These are phyloP conservation scores for Heliothis virescens DNA, from an alignment of 1,140 invertebrate genomes.

Conservation along the genomic window DNA sequence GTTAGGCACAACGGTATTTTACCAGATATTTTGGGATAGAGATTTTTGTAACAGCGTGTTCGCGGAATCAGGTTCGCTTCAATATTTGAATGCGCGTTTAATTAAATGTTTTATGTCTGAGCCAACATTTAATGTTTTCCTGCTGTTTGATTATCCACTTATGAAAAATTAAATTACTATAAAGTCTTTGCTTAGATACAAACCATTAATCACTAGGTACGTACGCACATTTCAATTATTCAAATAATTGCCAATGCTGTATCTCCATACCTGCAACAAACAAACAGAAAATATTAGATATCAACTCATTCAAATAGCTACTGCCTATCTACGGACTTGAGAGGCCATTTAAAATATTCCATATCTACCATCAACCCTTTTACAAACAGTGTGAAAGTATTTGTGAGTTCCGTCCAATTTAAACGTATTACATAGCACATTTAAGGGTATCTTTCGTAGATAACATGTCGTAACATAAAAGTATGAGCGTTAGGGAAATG, in stretches of 20 bases:
- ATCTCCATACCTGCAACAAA: conserved; percentile 45
- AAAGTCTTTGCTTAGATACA: background rate
- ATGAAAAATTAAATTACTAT: background rate
- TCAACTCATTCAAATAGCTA: background rate
- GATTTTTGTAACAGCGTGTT: conserved; percentile 16
- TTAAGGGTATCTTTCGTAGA: conserved; percentile 68
- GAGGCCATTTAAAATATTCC: conserved; percentile 40
- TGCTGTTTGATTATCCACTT: background rate
- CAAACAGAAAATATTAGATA: conserved; percentile 4
- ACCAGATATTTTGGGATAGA: conserved; percentile 19
- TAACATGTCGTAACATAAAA: conserved; percentile 74
- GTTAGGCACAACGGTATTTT: conserved; percentile 23
- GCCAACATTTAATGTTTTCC: too few relatives aligned
- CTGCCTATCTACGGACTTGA: conserved; percentile 17
- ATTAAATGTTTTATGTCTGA: background rate
- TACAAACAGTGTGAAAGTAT: conserved; percentile 42
- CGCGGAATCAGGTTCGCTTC: background rate
- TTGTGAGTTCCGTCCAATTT: conserved; percentile 58
- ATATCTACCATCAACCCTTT: conserved; percentile 50
- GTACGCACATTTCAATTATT: background rate
- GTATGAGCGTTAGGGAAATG: conserved; percentile 60
- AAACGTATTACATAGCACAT: conserved; percentile 70
- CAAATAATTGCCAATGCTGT: background rate
- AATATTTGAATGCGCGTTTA: background rate
- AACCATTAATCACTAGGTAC: background rate